Evolutionary conservation across 2,113 vertebrate species (phyloP), one percentile per base, ranked within the genome.

Genomic region (Pelecanus crispus): DNA sequence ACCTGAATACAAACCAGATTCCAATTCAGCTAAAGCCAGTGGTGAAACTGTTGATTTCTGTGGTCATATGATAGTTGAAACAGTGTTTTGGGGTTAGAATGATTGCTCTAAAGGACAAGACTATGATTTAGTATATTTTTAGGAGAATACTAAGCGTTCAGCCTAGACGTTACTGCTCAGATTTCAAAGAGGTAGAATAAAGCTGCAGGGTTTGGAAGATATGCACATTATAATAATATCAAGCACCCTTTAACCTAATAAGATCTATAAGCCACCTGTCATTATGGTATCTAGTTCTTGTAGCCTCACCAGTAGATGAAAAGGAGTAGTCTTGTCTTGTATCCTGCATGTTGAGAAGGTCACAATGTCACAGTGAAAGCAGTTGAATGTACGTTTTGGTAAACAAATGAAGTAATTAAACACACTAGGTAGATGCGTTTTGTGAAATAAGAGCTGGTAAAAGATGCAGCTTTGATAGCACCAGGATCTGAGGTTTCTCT

Each of bases 121-220:
- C 65, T 9, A 4, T 21, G 19, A n/a, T 70, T 78, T 24, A 29
- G 26, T n/a, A 9, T 26, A 4, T 31, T 75, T 72, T 52, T 1
- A 19, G 40, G 67, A 50, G 11, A 62, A 26, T 7, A 6, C 11
- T 16, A 31, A 18, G 86, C 1, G 11, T 73, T 50, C 81, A 14
- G 74, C 26, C 17, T 79, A 55, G 70, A 4, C 61, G 52, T 12
- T 52, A 26, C 53, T 83, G 83, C 95, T 94, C 81, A 17, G 45
- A 45, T 78, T 88, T 52, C 95, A 85, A 5, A 85, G 92, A 72
- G 19, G 50, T 36, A 55, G 50, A 55, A 19, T 47, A 53, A 61
- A 67, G 47, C 92, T 80, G 56, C 47, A 61, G 92, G 89, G 89
- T 67, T 52, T 47, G 72, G 71, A 38, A 78, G 83, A n/a, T 53